Conservation (phyloP, 2,113 vertebrate genomes). For the Setophaga coronata region DNA sequence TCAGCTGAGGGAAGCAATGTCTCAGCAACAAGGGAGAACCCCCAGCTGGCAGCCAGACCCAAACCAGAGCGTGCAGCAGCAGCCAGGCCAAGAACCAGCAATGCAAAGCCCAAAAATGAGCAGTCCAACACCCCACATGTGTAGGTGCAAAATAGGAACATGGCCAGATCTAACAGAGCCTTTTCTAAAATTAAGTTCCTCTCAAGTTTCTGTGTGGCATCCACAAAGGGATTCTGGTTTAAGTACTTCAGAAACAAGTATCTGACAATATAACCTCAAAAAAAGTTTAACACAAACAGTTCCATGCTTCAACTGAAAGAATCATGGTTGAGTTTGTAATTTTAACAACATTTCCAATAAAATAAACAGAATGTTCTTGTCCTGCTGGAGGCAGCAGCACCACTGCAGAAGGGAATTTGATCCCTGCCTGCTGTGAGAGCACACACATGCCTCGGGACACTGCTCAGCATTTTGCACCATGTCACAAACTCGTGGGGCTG, state of each 20-base stretch:
- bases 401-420: neutral
- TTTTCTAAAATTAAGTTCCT: neutral
- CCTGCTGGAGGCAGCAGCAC: neutral
- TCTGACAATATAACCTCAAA: neutral
- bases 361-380: neutral
- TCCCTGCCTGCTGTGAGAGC: neutral
- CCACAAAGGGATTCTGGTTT: neutral
- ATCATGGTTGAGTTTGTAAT: fast-evolving
- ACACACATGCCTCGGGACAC: fast-evolving
- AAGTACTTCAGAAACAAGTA: neutral
- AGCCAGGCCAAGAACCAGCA: neutral
- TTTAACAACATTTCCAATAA: neutral
- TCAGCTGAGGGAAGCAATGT: neutral
- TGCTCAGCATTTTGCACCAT: slow-evolving; percentile 46
- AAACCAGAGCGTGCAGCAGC: neutral
- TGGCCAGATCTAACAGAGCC: neutral
- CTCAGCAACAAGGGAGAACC: neutral
- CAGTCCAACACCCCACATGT: neutral
- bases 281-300: neutral
- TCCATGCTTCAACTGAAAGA: neutral
- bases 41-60: neutral
- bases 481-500: neutral
- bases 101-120: neutral
- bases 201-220: neutral
- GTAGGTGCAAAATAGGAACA: slow-evolving; percentile 56